Percentiles rank a stretch among this genome's conserved stretches.
Evolutionary conservation across 2,888 invertebrate species (phyloP).

Genomic region (Hemaris fuciformis): DNA sequence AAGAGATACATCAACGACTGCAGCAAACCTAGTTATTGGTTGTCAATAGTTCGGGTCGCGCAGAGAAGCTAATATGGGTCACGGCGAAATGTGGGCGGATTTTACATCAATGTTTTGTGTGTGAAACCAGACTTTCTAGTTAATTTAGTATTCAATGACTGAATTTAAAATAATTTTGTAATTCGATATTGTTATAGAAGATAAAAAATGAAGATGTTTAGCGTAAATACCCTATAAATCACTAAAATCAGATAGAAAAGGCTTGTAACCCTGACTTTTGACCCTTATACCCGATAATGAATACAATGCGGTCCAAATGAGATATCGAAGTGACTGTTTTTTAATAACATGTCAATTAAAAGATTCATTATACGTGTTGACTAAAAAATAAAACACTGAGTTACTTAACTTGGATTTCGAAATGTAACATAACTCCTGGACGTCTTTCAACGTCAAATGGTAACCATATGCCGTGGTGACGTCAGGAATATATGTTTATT

Average conservation of each 20-base stretch:
- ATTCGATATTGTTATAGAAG: too few relatives aligned
- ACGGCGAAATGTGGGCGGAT: constrained; percentile 7
- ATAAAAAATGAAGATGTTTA: too few relatives aligned
- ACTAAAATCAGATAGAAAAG: too few relatives aligned
- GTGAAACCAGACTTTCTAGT: not conserved
- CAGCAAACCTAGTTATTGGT: not conserved
- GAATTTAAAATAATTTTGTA: too few relatives aligned
- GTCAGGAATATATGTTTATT: not conserved
- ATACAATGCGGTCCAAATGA: too few relatives aligned
- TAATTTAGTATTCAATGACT: not conserved
- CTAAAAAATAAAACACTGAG: not conserved
- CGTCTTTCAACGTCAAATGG: not conserved
- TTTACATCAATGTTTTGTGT: not conserved
- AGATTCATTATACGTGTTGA: too few relatives aligned
- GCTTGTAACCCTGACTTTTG: too few relatives aligned
- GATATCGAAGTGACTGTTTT: too few relatives aligned
- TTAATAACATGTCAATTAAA: too few relatives aligned
- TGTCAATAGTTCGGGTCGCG: constrained; percentile 4
- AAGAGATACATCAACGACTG: not conserved
- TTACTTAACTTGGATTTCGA: not conserved
- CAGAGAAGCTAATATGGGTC: not conserved
- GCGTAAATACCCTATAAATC: too few relatives aligned
- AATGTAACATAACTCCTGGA: not conserved
- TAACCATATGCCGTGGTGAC: constrained; percentile 21
- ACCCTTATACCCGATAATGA: too few relatives aligned